These are phyloP conservation scores for Heliconius sara DNA, from an alignment of 2,888 invertebrate species.

Conservation along the genomic window DNA sequence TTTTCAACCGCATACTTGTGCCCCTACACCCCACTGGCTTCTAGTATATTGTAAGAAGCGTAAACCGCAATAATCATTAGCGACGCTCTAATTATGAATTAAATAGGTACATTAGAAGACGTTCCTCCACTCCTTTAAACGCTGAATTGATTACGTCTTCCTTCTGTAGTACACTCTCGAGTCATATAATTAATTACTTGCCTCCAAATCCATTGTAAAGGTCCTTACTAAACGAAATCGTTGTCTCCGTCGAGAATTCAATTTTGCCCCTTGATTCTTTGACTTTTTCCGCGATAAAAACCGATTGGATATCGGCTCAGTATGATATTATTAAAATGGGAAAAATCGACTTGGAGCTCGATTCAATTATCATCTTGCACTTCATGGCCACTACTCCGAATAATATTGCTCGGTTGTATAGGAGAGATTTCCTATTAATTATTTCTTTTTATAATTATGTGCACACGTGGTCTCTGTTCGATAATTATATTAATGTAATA, in stretches of 20 bases:
- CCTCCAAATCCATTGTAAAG: conserved; percentile 35
- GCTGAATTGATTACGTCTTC: conserved; percentile 1
- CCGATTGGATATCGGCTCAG: conserved; percentile 47
- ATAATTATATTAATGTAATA: neutral
- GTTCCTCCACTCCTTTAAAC: neutral
- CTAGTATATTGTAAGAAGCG: too few species aligned
- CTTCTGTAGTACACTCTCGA: conserved; percentile 14
- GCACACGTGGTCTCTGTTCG: neutral
- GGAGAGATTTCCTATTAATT: conserved; percentile 9
- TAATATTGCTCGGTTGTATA: conserved; percentile 20
- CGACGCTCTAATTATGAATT: neutral
- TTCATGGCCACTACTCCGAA: conserved; percentile 34
- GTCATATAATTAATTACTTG: conserved; percentile 39
- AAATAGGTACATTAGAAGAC: neutral
- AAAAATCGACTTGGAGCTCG: conserved; percentile 42
- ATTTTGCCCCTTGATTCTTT: conserved; percentile 47
- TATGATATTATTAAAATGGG: conserved; percentile 48
- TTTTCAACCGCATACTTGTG: too few species aligned
- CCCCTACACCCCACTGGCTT: too few species aligned
- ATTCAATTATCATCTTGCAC: conserved; percentile 45
- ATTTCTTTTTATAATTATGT: neutral
- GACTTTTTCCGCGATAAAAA: conserved; percentile 47
- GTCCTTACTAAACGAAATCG: conserved; percentile 40
- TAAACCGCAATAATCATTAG: too few species aligned
- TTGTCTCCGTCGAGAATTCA: conserved; percentile 47